A percentile compares a stretch with the other conserved stretches of the same genome.
phyloP scores from a whole-genome alignment of 2,888 invertebrate species.

The Lapara coniferarum region DNA sequence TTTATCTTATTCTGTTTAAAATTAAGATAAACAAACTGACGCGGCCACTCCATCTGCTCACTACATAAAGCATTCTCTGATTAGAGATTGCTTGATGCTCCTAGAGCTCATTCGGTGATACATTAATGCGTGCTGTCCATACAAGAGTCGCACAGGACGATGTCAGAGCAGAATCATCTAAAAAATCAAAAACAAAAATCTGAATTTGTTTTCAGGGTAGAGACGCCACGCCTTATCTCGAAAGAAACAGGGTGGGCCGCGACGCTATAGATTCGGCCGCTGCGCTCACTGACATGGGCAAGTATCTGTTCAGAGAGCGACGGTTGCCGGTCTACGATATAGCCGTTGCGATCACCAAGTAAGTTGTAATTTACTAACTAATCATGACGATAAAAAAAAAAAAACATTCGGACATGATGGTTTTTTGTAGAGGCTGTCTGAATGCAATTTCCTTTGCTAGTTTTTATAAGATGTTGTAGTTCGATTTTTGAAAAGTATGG shows the following conservation, averaged over 20 bases:
- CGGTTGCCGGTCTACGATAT: conserved; percentile 97
- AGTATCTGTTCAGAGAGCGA: conserved; percentile 97
- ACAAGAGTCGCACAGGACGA: too few species aligned
- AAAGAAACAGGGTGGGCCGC: conserved; percentile 95
- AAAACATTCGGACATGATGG: too few species aligned
- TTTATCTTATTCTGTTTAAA: neutral
- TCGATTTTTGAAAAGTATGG: neutral
- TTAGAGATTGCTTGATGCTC: too few species aligned
- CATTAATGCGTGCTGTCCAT: too few species aligned
- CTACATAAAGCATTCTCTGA: too few species aligned
- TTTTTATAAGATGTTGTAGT: neutral
- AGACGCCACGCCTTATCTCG: conserved; percentile 97
- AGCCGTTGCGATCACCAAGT: conserved; percentile 98
- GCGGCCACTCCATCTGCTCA: too few species aligned
- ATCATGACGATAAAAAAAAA: too few species aligned
- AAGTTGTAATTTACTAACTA: conserved; percentile 69
- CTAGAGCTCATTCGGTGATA: too few species aligned
- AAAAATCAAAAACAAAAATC: neutral
- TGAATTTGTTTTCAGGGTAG: conserved; percentile 87
- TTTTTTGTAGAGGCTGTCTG: neutral
- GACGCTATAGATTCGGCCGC: conserved; percentile 98
- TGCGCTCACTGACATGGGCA: conserved; percentile 97
- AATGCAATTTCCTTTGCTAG: neutral
- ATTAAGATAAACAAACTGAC: neutral
- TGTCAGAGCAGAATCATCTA: too few species aligned